Percentiles rank a stretch among this genome's conserved stretches.
These are phyloP conservation scores for Stichodactyla mertensii DNA, from an alignment of 64 coral and sea anemone species.

Conservation along the genomic window DNA sequence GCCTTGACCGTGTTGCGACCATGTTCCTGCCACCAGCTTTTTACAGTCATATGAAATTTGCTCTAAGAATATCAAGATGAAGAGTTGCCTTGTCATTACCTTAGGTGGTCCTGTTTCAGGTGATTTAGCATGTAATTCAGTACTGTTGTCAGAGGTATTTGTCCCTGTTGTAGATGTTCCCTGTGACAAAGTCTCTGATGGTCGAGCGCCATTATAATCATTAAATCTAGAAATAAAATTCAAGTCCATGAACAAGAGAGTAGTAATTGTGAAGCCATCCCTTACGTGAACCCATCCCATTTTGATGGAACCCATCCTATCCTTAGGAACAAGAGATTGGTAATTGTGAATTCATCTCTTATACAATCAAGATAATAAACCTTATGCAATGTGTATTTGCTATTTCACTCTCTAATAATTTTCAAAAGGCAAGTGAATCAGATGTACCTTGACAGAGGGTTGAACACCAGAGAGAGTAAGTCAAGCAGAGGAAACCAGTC, in stretches of 20 bases:
- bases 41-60: too few species aligned
- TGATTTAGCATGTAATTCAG: conserved; percentile 72
- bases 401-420: too few species aligned
- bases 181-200: conserved; percentile 73
- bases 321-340: too few species aligned
- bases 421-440: too few species aligned
- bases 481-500: conserved; percentile 99
- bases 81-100: background rate
- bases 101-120: conserved; percentile 88
- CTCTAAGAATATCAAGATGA: background rate
- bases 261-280: too few species aligned
- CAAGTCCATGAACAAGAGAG: background rate
- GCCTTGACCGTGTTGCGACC: too few species aligned
- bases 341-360: too few species aligned
- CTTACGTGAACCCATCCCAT: too few species aligned
- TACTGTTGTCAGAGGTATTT: background rate
- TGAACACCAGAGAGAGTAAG: conserved; percentile 80
- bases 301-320: too few species aligned
- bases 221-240: conserved; percentile 66
- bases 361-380: too few species aligned
- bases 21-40: too few species aligned
- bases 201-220: conserved; percentile 90
- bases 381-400: too few species aligned
- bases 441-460: conserved; percentile 83
- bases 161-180: conserved; percentile 35